A percentile compares a stretch with the other conserved stretches of the same genome.
phyloP scores from a whole-genome alignment of 2,797 vertebrate species.

The Gymnothorax javanicus region DNA sequence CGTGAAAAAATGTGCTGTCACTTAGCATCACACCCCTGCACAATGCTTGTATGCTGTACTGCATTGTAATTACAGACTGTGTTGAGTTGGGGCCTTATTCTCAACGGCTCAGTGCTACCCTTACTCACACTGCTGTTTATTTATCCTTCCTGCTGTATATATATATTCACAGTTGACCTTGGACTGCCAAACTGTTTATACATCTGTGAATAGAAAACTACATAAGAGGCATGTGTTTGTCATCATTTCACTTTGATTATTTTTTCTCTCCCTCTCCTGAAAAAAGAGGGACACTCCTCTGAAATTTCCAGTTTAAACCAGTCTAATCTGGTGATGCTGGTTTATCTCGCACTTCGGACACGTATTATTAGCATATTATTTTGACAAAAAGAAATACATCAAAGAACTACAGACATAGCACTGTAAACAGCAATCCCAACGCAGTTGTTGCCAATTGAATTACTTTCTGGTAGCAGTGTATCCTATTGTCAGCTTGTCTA shows the following conservation, averaged over 20 bases:
- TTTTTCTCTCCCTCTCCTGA: not conserved
- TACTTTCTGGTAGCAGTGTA: too few relatives aligned
- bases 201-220: not conserved
- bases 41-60: conserved; percentile 36
- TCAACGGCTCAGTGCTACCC: not conserved
- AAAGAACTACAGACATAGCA: too few relatives aligned
- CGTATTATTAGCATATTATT: too few relatives aligned
- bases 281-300: too few relatives aligned
- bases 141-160: not conserved
- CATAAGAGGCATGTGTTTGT: not conserved
- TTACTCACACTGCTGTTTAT: not conserved
- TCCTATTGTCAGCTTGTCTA: too few relatives aligned
- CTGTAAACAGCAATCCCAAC: too few relatives aligned
- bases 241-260: not conserved
- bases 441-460: too few relatives aligned
- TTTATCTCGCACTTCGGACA: too few relatives aligned
- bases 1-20: conserved; percentile 78
- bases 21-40: conserved; percentile 80
- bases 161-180: conserved; percentile 10
- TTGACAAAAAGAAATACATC: too few relatives aligned
- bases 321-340: too few relatives aligned
- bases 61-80: not conserved
- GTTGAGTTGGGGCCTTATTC: not conserved
- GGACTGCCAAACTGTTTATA: not conserved
- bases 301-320: too few relatives aligned